These are phyloP conservation scores for Bambusicola thoracicus DNA, from an alignment of 2,113 vertebrate species.

Conservation along the genomic window DNA sequence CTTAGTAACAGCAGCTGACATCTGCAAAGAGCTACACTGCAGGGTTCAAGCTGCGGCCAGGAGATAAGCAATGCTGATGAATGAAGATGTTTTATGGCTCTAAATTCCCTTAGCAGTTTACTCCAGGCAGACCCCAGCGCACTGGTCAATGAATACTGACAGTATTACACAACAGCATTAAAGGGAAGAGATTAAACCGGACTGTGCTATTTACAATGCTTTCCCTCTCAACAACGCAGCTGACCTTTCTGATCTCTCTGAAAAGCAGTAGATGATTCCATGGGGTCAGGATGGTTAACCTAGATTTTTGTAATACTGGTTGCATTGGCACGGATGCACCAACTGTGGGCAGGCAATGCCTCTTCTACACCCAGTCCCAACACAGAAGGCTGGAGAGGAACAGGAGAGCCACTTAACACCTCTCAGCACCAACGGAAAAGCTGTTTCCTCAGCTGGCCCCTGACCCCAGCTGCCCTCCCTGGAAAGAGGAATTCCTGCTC, in stretches of 20 bases:
- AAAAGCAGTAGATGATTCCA: constrained; percentile 28
- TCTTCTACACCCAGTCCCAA: background rate
- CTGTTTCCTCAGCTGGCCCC: background rate
- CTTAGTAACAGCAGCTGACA: constrained; percentile 1
- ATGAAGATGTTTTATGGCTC: constrained; percentile 35
- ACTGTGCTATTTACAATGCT: constrained; percentile 33
- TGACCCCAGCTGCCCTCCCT: background rate
- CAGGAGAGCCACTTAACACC: background rate
- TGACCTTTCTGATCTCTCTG: constrained; percentile 28
- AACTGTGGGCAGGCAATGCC: background rate
- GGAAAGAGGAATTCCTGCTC: background rate
- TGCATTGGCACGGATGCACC: background rate
- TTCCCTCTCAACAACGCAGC: constrained; percentile 21
- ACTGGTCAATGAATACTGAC: constrained; percentile 42
- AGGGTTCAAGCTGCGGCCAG: constrained; percentile 14
- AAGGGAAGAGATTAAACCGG: background rate
- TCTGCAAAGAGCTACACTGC: background rate
- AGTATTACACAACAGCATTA: constrained; percentile 65
- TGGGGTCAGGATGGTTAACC: background rate
- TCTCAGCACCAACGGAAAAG: background rate
- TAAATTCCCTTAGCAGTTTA: constrained; percentile 38
- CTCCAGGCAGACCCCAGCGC: background rate
- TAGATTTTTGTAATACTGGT: background rate
- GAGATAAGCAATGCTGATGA: constrained; percentile 44
- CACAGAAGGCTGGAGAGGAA: background rate